Percentiles rank a stretch among this genome's conserved stretches.
phyloP scores from a whole-genome alignment of 2,113 vertebrate genomes.

The Uropsilus gracilis region DNA sequence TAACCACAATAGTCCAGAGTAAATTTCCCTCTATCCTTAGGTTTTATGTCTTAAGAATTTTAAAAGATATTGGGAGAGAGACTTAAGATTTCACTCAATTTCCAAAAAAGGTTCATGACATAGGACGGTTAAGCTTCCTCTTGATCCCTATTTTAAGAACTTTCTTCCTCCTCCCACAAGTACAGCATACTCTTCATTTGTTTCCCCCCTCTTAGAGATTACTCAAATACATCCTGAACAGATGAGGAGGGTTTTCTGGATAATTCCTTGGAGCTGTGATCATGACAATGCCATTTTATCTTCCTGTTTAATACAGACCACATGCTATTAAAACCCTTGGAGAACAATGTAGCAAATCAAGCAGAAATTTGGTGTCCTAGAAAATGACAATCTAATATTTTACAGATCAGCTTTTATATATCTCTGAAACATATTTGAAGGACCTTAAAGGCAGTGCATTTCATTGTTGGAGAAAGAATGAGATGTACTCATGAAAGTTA shows the following conservation, averaged over 20 bases:
- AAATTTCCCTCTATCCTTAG: neutral
- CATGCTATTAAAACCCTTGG: neutral
- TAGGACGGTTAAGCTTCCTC: neutral
- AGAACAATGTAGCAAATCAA: neutral
- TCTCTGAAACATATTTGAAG: neutral
- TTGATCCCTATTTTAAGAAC: constrained; percentile 14
- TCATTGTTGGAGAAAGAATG: neutral
- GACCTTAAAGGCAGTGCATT: neutral
- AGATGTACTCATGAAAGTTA: neutral
- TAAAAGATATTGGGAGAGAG: constrained; percentile 1
- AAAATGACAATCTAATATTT: neutral
- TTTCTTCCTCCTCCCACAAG: neutral
- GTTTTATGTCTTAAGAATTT: neutral
- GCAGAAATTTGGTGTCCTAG: neutral
- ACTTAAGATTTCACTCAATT: neutral
- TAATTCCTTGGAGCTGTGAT: constrained; percentile 10
- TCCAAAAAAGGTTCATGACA: neutral
- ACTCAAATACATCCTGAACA: constrained; percentile 15
- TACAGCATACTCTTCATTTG: neutral
- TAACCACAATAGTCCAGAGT: constrained; percentile 27
- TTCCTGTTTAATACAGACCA: neutral
- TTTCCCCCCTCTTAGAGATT: neutral
- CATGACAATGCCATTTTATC: neutral
- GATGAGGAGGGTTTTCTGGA: neutral
- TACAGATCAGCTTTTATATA: neutral